A percentile compares a stretch with the other conserved stretches of the same genome.
Evolutionary conservation across 2,113 vertebrate species (phyloP).

Genomic region (Mobula birostris): DNA sequence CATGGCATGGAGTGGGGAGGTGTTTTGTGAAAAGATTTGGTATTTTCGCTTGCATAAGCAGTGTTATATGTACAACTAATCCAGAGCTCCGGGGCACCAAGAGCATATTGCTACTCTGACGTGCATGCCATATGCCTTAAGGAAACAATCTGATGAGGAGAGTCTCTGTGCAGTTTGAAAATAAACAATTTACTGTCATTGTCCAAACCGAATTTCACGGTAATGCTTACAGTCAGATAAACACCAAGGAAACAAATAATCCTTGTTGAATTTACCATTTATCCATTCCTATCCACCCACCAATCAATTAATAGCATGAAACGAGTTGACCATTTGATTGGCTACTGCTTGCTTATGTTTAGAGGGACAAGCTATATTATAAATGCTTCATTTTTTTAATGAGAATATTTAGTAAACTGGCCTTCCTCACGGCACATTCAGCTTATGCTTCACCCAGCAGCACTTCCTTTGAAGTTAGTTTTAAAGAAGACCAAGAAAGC

Average conservation of each 20-base stretch:
- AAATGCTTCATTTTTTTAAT: not conserved
- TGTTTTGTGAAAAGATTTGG: not conserved
- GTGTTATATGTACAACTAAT: not conserved
- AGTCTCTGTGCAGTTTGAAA: not conserved
- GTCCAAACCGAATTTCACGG: not conserved
- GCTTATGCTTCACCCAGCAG: not conserved
- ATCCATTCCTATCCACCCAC: not conserved
- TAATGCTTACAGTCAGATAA: not conserved
- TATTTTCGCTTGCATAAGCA: not conserved
- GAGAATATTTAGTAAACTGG: not conserved
- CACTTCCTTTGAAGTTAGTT: not conserved
- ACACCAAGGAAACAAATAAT: constrained; percentile 26
- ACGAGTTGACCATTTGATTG: not conserved
- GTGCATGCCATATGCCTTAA: not conserved
- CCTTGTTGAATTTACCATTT: not conserved
- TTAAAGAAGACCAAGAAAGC: not conserved
- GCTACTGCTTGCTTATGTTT: not conserved
- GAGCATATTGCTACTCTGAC: not conserved
- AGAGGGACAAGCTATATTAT: not conserved
- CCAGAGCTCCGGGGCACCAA: not conserved
- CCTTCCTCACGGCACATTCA: not conserved
- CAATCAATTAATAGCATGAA: constrained; percentile 26
- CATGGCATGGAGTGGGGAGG: not conserved
- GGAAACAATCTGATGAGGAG: not conserved
- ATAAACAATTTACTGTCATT: not conserved